Conservation (phyloP, 23 tunicate genomes). For the Styela clava region DNA sequence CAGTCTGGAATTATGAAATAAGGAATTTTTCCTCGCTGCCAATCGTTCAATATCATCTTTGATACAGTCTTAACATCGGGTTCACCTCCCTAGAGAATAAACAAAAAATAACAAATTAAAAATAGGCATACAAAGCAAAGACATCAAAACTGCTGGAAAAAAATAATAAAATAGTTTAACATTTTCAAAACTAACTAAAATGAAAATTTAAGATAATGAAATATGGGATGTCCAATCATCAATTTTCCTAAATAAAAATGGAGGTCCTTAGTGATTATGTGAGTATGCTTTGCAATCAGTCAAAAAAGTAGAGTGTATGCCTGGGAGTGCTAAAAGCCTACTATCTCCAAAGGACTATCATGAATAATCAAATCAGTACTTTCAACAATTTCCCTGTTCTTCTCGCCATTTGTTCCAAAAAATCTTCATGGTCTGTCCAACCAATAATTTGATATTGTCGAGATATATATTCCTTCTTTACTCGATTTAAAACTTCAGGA, state of each 20-base stretch:
- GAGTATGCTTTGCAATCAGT: no score
- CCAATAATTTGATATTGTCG: conserved; percentile 65
- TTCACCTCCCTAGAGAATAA: conserved; percentile 65
- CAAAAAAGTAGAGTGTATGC: no score
- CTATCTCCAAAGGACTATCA: no score
- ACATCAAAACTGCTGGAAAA: background rate
- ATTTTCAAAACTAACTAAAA: no score
- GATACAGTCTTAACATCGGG: conserved; percentile 76
- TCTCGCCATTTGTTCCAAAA: conserved; percentile 71
- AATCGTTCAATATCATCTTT: conserved; percentile 82
- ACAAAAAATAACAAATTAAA: background rate
- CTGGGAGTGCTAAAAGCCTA: no score
- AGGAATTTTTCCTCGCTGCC: conserved; percentile 95
- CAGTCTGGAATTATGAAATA: conserved; percentile 67
- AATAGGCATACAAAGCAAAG: no score
- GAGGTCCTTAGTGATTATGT: no score
- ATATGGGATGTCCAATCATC: no score
- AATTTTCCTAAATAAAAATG: no score
- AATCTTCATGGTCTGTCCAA: conserved; percentile 82
- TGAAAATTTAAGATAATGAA: no score
- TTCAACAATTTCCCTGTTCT: conserved; percentile 86
- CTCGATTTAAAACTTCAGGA: conserved; percentile 68
- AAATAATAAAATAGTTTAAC: background rate
- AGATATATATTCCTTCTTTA: conserved; percentile 68
- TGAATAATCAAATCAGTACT: conserved; percentile 30